Conservation (phyloP, 92 coral and sea anemone species). For the Epizoanthus stellaris region DNA sequence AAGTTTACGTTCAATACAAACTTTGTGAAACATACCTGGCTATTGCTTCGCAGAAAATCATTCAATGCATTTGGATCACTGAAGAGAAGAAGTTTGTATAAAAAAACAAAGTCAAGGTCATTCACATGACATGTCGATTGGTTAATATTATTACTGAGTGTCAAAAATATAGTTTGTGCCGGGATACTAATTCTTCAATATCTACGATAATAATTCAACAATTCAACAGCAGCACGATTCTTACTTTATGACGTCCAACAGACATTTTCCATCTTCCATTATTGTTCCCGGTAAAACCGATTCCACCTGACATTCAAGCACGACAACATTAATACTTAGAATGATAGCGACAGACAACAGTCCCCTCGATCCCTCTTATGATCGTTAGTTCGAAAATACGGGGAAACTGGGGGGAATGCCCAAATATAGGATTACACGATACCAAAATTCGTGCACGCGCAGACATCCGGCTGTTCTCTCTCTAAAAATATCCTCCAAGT, state of each 20-base stretch:
- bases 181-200: neutral
- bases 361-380: constrained; percentile 30
- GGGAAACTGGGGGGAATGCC: constrained; percentile 49
- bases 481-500: constrained; percentile 39
- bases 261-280: constrained; percentile 97
- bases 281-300: constrained; percentile 36
- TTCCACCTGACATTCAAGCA: constrained; percentile 19
- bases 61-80: constrained; percentile 96
- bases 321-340: neutral
- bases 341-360: neutral
- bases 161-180: too few species aligned
- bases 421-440: constrained; percentile 42
- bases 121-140: neutral
- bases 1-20: too few species aligned
- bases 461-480: constrained; percentile 50
- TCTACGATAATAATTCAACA: constrained; percentile 9
- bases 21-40: constrained; percentile 68
- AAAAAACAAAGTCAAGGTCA: constrained; percentile 14
- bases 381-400: constrained; percentile 41
- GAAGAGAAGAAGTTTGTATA: neutral
- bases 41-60: constrained; percentile 88
- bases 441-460: constrained; percentile 45
- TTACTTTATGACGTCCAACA: constrained; percentile 97
- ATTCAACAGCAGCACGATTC: neutral
- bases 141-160: too few species aligned